A percentile compares a stretch with the other conserved stretches of the same genome.
Conservation (phyloP, 2,797 vertebrate species). For the Myotis findleyi region DNA sequence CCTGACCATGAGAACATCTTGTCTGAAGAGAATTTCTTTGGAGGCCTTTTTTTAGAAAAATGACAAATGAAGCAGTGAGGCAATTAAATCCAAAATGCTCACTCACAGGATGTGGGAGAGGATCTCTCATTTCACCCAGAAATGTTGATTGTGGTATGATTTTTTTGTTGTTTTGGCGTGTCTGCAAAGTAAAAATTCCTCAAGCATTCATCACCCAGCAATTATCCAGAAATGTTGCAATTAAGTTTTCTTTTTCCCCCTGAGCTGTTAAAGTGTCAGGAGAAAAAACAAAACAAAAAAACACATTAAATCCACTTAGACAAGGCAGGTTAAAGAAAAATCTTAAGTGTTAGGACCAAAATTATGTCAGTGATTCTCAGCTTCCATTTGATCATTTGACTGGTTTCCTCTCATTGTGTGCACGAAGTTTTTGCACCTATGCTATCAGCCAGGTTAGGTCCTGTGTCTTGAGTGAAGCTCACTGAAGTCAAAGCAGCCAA, state of each 20-base stretch:
- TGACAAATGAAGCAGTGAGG: conserved; percentile 48
- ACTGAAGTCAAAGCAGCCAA: background rate
- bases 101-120: background rate
- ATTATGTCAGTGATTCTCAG: conserved; percentile 65
- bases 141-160: conserved; percentile 27
- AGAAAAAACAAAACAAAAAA: conserved; percentile 20
- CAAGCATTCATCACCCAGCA: conserved; percentile 73
- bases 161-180: conserved; percentile 67
- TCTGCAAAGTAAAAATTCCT: conserved; percentile 72
- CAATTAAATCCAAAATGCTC: conserved; percentile 48
- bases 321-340: conserved; percentile 68
- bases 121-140: conserved; percentile 53
- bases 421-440: background rate
- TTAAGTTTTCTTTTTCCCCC: conserved; percentile 77
- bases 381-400: conserved; percentile 52
- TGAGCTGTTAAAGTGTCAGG: conserved; percentile 82
- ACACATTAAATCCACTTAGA: conserved; percentile 80
- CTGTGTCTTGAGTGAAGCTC: background rate
- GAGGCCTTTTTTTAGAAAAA: conserved; percentile 34
- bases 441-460: background rate
- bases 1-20: background rate
- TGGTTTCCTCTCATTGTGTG: conserved; percentile 25
- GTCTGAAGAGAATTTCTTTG: conserved; percentile 28
- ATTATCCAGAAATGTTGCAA: conserved; percentile 81
- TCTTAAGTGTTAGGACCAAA: conserved; percentile 76